Percentiles rank a stretch among this genome's conserved stretches.
phyloP scores from a whole-genome alignment of 64 coral and sea anemone species.

The Montipora efflorescens region DNA sequence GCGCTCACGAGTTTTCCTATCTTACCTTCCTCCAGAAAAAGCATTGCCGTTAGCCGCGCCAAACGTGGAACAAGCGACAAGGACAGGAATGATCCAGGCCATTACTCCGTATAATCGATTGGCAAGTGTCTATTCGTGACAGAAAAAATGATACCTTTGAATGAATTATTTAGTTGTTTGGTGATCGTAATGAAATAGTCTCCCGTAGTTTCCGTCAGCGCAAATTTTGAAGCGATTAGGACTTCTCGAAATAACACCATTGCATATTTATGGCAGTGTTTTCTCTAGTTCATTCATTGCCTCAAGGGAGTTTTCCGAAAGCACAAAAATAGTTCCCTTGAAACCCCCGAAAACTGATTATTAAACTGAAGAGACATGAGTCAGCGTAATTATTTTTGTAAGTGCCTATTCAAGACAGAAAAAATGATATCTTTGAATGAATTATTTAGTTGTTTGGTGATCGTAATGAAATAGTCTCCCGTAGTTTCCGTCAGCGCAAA shows the following conservation, averaged over 20 bases:
- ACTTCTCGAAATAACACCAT: too few relatives aligned
- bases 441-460: background rate
- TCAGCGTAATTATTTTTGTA: too few relatives aligned
- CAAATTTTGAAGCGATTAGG: too few relatives aligned
- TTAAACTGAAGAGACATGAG: too few relatives aligned
- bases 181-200: background rate
- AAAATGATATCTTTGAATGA: background rate
- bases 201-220: too few relatives aligned
- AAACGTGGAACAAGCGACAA: conserved; percentile 87
- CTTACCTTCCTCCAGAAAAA: conserved; percentile 75
- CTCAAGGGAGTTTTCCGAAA: too few relatives aligned
- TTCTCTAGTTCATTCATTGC: too few relatives aligned
- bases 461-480: background rate
- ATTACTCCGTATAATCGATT: conserved; percentile 79
- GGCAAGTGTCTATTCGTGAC: conserved; percentile 41
- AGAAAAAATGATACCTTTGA: background rate
- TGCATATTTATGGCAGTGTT: too few relatives aligned
- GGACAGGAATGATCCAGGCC: conserved; percentile 80
- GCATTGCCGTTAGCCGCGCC: conserved; percentile 73
- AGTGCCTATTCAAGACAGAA: background rate
- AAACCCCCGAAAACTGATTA: too few relatives aligned
- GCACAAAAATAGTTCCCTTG: too few relatives aligned
- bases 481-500: too few relatives aligned
- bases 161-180: background rate
- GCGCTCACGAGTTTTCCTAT: background rate